Conservation (phyloP, 2,888 invertebrate genomes). For the Helicoverpa assulta region DNA sequence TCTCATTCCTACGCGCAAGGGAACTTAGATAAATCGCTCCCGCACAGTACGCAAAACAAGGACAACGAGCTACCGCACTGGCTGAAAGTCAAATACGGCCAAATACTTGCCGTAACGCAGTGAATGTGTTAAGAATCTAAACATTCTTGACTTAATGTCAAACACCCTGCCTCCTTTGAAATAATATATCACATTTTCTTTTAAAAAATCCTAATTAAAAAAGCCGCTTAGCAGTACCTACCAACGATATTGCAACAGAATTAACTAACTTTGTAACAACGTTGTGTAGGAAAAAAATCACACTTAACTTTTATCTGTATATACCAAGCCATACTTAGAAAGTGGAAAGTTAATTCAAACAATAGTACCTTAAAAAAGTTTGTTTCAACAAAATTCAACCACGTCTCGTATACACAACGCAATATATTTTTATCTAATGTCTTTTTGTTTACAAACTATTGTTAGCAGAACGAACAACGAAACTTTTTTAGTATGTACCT, state of each 20-base stretch:
- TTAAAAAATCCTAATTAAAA: background rate
- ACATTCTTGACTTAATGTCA: too few relatives aligned
- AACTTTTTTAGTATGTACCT: conserved; percentile 18
- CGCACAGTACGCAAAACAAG: too few relatives aligned
- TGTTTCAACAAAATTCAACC: conserved; percentile 13
- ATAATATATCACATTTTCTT: too few relatives aligned
- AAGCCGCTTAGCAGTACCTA: background rate
- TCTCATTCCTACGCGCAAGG: too few relatives aligned
- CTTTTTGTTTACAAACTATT: conserved; percentile 27
- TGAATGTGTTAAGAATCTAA: too few relatives aligned
- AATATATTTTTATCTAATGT: conserved; percentile 23
- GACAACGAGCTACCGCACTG: too few relatives aligned
- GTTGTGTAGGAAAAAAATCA: conserved; percentile 7
- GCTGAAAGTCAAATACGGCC: too few relatives aligned
- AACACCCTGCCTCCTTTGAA: too few relatives aligned
- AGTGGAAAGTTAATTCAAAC: conserved; percentile 8
- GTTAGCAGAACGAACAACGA: conserved; percentile 4
- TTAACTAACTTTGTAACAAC: conserved; percentile 24
- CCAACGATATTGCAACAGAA: conserved; percentile 10
- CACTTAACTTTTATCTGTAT: conserved; percentile 8
- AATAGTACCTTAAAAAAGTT: conserved; percentile 13
- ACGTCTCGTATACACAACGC: conserved; percentile 16
- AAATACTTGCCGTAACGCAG: too few relatives aligned
- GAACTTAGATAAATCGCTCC: too few relatives aligned
- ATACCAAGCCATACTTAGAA: conserved; percentile 11